Conservation (phyloP, 2,888 invertebrate genomes). For the Taenaris catops region DNA sequence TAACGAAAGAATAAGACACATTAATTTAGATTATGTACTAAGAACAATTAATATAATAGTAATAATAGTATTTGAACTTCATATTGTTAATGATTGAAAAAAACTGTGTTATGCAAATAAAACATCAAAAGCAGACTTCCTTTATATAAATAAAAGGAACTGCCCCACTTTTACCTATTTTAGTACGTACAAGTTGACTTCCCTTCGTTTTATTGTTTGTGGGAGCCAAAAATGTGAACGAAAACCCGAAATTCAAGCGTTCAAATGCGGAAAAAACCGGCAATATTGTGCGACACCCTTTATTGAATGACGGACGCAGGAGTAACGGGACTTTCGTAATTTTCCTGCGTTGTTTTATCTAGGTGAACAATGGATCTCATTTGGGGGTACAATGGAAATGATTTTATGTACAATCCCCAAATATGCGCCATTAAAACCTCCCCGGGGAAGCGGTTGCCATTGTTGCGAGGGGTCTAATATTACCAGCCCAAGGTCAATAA, state of each 20-base stretch:
- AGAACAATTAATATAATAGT: too few species aligned
- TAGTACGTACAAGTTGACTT: conserved; percentile 8
- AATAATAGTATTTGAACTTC: too few species aligned
- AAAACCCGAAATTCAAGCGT: conserved; percentile 6
- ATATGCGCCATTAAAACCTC: conserved; percentile 63
- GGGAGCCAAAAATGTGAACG: too few species aligned
- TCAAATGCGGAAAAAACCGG: conserved; percentile 35
- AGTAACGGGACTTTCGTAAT: conserved; percentile 53
- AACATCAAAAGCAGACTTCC: too few species aligned
- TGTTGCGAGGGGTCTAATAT: conserved; percentile 25
- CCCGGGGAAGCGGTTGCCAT: conserved; percentile 23
- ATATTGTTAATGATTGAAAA: too few species aligned
- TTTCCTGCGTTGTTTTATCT: conserved; percentile 72
- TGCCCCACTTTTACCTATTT: conserved; percentile 13
- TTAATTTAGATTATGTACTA: too few species aligned
- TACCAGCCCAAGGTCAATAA: conserved; percentile 19
- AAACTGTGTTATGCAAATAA: too few species aligned
- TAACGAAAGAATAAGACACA: too few species aligned
- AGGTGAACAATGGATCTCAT: conserved; percentile 66
- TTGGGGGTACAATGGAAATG: conserved; percentile 65
- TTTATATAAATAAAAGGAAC: too few species aligned
- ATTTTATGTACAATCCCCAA: conserved; percentile 60
- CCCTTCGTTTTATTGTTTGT: conserved; percentile 14
- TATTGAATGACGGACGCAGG: conserved; percentile 56
- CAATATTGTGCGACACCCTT: conserved; percentile 53